A percentile compares a stretch with the other conserved stretches of the same genome.
Conservation (phyloP, 1,140 invertebrate species). For the Lamellibrachia luymesi region DNA sequence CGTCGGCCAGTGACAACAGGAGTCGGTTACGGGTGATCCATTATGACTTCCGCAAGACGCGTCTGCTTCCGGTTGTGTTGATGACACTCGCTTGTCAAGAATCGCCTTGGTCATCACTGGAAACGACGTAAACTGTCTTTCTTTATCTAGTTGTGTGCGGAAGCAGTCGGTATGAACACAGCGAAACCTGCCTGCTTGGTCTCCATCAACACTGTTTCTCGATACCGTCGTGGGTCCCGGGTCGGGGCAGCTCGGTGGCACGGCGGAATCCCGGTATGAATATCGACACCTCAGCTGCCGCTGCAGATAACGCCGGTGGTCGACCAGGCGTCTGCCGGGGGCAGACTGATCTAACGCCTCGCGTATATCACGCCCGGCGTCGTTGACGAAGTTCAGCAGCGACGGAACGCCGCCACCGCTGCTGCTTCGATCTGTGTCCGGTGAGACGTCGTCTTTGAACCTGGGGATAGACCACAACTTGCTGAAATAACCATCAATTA, state of each 20-base stretch:
- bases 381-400: conserved; percentile 14
- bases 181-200: background rate
- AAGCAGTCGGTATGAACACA: background rate
- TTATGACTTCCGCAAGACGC: background rate
- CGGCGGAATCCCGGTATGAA: background rate
- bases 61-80: background rate
- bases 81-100: background rate
- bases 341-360: background rate
- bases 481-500: background rate
- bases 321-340: background rate
- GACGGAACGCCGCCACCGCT: background rate
- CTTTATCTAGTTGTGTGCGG: background rate
- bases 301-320: conserved; percentile 1
- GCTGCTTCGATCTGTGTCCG: background rate
- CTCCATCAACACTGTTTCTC: background rate
- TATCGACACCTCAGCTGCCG: conserved; percentile 14
- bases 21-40: background rate
- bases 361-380: background rate
- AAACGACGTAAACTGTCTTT: background rate
- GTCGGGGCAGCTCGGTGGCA: background rate
- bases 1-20: background rate
- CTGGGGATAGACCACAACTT: background rate
- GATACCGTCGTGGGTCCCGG: background rate
- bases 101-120: background rate
- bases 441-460: background rate